A percentile compares a stretch with the other conserved stretches of the same genome.
These are phyloP conservation scores for Oasisia sp. DNA, from an alignment of 2,888 invertebrate species.

Conservation along the genomic window DNA sequence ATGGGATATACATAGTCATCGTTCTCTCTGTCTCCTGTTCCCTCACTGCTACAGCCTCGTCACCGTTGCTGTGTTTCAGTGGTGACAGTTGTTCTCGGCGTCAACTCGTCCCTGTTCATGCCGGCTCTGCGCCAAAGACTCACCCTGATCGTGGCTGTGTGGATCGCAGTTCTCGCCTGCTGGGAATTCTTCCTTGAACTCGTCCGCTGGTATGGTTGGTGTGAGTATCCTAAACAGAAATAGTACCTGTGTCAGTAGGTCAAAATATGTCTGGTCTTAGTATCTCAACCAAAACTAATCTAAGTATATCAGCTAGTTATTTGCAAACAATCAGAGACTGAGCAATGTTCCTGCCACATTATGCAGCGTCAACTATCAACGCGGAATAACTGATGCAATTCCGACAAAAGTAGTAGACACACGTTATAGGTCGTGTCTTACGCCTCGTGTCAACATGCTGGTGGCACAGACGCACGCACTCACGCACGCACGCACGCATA, in stretches of 20 bases:
- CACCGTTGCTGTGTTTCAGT: not conserved
- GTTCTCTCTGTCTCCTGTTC: no score
- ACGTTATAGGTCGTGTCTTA: no score
- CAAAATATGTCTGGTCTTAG: not conserved
- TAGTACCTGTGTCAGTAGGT: not conserved
- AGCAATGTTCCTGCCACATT: no score
- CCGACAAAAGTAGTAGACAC: no score
- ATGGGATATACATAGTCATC: no score
- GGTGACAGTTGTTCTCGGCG: not conserved
- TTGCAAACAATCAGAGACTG: no score
- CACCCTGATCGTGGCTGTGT: not conserved
- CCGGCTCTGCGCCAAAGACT: not conserved
- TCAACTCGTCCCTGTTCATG: not conserved
- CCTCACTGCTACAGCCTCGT: not conserved
- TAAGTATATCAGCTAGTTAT: not conserved
- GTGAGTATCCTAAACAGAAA: not conserved
- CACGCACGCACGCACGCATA: no score
- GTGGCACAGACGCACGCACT: no score
- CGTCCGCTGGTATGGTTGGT: not conserved
- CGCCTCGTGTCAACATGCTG: no score
- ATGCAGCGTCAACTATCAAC: not conserved
- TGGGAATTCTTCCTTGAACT: conserved; percentile 17
- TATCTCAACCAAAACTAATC: not conserved
- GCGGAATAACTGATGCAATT: no score
- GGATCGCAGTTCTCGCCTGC: not conserved